Percentiles rank a stretch among this genome's conserved stretches.
Conservation (phyloP, 2,797 vertebrate species). For the Poecilia velifera region DNA sequence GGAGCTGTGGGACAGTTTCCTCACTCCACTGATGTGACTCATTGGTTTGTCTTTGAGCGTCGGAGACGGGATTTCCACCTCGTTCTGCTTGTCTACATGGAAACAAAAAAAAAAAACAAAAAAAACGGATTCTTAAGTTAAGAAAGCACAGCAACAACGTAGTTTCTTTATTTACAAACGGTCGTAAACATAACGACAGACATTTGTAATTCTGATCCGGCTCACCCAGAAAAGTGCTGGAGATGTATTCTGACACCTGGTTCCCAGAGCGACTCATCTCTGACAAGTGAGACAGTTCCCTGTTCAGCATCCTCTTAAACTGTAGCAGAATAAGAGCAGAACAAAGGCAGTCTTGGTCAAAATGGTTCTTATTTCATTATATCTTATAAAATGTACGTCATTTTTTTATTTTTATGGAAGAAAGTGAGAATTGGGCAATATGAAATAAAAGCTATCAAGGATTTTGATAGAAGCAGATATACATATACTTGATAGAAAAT, state of each 20-base stretch:
- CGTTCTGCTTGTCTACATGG: conserved; percentile 82
- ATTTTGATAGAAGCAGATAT: neutral
- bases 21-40: conserved; percentile 88
- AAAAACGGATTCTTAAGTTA: too few relatives aligned
- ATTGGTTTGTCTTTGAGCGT: conserved; percentile 86
- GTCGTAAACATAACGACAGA: conserved; percentile 4
- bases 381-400: neutral
- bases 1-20: conserved; percentile 84
- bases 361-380: neutral
- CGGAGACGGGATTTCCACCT: conserved; percentile 87
- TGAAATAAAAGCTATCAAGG: neutral
- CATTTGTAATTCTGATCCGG: conserved; percentile 6
- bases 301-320: conserved; percentile 89
- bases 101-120: conserved; percentile 8
- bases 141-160: neutral
- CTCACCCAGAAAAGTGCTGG: conserved; percentile 91
- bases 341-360: neutral
- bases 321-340: conserved; percentile 36
- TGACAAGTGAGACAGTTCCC: conserved; percentile 89
- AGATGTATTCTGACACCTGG: conserved; percentile 93
- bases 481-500: too few relatives aligned
- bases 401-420: neutral
- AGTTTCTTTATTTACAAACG: conserved; percentile 3
- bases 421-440: neutral
- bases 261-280: conserved; percentile 94